phyloP scores from a whole-genome alignment of 2,113 vertebrate species.

The Nipponia nippon region DNA sequence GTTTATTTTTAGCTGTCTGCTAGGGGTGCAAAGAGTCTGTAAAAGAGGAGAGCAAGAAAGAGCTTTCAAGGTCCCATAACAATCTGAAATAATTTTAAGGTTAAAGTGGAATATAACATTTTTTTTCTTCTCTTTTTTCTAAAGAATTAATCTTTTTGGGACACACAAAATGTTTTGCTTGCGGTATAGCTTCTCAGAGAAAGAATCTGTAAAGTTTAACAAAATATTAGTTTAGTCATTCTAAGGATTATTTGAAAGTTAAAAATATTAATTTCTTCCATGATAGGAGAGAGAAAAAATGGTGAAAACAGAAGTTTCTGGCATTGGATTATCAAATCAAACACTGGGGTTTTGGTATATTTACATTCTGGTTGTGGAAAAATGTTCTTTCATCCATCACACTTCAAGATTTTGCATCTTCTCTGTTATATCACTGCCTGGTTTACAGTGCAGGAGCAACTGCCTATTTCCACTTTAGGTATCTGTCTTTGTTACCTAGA shows the following conservation, averaged over 20 bases:
- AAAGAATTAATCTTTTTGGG: not conserved
- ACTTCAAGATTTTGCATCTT: not conserved
- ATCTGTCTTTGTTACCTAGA: not conserved
- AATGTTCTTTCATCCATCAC: not conserved
- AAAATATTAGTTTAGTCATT: not conserved
- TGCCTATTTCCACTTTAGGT: not conserved
- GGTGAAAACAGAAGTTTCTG: not conserved
- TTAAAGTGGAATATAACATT: not conserved
- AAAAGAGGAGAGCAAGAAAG: not conserved
- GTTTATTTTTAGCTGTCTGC: not conserved
- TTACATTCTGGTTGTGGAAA: not conserved
- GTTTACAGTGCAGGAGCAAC: not conserved
- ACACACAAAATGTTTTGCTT: not conserved
- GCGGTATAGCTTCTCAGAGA: not conserved
- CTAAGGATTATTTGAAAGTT: not conserved
- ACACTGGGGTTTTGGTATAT: accelerated
- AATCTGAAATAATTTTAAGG: not conserved
- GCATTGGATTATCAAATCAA: not conserved
- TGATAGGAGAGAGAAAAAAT: not conserved
- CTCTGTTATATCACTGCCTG: not conserved
- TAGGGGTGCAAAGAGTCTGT: not conserved
- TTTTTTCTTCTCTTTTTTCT: not conserved
- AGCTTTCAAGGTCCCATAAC: not conserved
- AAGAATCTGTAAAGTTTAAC: not conserved
- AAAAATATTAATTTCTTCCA: not conserved